phyloP scores from a whole-genome alignment of 2,888 invertebrate species.

The Phasia obesa region DNA sequence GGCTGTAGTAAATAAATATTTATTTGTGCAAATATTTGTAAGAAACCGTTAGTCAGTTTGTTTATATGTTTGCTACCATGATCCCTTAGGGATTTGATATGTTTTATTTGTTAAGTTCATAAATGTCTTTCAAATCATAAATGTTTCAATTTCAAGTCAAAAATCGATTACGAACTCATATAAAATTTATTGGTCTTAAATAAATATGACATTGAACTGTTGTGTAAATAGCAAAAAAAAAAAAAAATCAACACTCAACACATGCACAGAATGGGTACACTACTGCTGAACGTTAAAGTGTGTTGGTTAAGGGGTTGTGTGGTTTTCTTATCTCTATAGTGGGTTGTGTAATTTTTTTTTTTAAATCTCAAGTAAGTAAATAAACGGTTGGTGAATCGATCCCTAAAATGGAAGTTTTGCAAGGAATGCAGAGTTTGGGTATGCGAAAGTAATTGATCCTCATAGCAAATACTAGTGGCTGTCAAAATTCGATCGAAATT shows the following conservation, averaged over 20 bases:
- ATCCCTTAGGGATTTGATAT: slow-evolving; percentile 76
- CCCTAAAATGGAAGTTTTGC: no score
- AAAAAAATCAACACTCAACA: slow-evolving; percentile 2
- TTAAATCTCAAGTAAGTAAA: no score
- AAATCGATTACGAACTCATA: slow-evolving; percentile 81
- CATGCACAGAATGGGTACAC: background rate
- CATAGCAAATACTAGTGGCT: no score
- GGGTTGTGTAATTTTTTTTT: no score
- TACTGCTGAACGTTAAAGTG: slow-evolving; percentile 2
- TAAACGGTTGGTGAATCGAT: no score
- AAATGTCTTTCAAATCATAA: slow-evolving; percentile 81
- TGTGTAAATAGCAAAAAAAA: slow-evolving; percentile 16
- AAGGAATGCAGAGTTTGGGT: background rate
- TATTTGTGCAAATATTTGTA: background rate
- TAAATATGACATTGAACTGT: slow-evolving; percentile 79
- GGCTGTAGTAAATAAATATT: slow-evolving; percentile 43
- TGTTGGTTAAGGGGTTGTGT: background rate
- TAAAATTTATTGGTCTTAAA: slow-evolving; percentile 80
- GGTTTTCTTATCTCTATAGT: background rate
- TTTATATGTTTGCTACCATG: slow-evolving; percentile 7
- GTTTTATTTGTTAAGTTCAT: slow-evolving; percentile 76
- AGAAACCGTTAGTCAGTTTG: background rate
- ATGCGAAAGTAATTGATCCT: no score
- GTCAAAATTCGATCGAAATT: no score
- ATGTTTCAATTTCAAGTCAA: slow-evolving; percentile 78